Percentiles rank a stretch among this genome's conserved stretches.
Conservation (phyloP, 2,797 vertebrate genomes). For the Atherinosoma microstoma region DNA sequence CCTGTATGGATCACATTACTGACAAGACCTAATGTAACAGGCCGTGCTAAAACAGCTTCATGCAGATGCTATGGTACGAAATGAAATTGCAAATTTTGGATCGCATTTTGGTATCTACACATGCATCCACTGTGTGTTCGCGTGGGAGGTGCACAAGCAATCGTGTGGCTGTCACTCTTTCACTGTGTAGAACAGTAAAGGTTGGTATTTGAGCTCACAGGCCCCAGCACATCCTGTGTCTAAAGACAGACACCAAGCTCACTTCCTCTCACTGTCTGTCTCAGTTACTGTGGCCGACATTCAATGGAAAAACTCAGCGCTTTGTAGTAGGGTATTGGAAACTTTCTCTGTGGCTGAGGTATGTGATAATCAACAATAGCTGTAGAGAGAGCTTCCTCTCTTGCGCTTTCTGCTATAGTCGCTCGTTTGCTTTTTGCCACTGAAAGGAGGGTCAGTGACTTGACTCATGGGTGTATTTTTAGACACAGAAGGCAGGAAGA, state of each 20-base stretch:
- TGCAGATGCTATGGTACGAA: slow-evolving; percentile 3
- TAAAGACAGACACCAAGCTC: slow-evolving; percentile 74
- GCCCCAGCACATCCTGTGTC: slow-evolving; percentile 85
- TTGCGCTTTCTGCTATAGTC: slow-evolving; percentile 51
- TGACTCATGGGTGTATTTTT: slow-evolving; percentile 75
- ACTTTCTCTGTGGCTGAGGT: slow-evolving; percentile 82
- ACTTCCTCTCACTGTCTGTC: slow-evolving; percentile 74
- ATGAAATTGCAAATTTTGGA: slow-evolving; percentile 21
- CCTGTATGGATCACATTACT: not conserved
- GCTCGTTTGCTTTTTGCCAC: slow-evolving; percentile 41
- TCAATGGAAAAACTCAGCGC: slow-evolving; percentile 80
- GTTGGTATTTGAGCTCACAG: slow-evolving; percentile 74
- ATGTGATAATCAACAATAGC: slow-evolving; percentile 69
- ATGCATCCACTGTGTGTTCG: slow-evolving; percentile 49
- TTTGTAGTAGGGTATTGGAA: slow-evolving; percentile 83
- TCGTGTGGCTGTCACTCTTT: slow-evolving; percentile 76
- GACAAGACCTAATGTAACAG: not conserved
- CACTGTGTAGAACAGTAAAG: slow-evolving; percentile 67
- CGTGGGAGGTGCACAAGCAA: slow-evolving; percentile 64
- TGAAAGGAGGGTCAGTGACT: slow-evolving; percentile 73
- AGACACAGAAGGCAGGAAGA: slow-evolving; percentile 81
- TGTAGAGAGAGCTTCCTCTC: slow-evolving; percentile 73
- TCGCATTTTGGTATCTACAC: slow-evolving; percentile 35
- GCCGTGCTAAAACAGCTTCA: not conserved
- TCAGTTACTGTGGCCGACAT: slow-evolving; percentile 72